These are phyloP conservation scores for Bombylius discolor DNA, from an alignment of 2,888 invertebrate species.

Conservation along the genomic window DNA sequence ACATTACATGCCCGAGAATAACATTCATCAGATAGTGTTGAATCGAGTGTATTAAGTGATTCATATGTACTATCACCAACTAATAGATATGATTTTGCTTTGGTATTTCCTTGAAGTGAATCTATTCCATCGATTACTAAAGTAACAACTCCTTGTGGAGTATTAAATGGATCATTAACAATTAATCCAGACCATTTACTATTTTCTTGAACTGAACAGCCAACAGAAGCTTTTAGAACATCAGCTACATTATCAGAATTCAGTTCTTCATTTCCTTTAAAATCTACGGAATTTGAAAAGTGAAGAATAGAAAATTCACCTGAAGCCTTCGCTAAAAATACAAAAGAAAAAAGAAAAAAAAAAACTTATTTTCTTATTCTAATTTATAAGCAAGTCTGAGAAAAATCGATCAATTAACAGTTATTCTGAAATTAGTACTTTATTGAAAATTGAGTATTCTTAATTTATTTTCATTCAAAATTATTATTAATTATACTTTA, in stretches of 20 bases:
- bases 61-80: conserved; percentile 22
- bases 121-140: conserved; percentile 57
- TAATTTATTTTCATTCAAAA: neutral
- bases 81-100: conserved; percentile 25
- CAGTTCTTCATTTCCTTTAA: conserved; percentile 50
- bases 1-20: conserved; percentile 50
- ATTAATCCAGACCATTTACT: conserved; percentile 56
- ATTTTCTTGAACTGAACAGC: conserved; percentile 58
- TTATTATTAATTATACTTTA: neutral
- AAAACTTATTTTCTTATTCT: too few species aligned
- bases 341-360: neutral
- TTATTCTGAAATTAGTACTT: too few species aligned
- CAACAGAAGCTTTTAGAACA: conserved; percentile 56
- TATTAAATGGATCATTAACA: conserved; percentile 55
- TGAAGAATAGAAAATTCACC: conserved; percentile 54
- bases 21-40: conserved; percentile 43
- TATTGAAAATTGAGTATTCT: neutral
- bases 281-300: conserved; percentile 52
- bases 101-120: conserved; percentile 26
- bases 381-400: too few species aligned
- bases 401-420: too few species aligned
- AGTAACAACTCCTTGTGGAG: conserved; percentile 58
- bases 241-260: conserved; percentile 51
- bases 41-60: conserved; percentile 42
- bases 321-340: conserved; percentile 22